Conservation (phyloP, 1,140 invertebrate genomes). For the Littorina saxatilis region DNA sequence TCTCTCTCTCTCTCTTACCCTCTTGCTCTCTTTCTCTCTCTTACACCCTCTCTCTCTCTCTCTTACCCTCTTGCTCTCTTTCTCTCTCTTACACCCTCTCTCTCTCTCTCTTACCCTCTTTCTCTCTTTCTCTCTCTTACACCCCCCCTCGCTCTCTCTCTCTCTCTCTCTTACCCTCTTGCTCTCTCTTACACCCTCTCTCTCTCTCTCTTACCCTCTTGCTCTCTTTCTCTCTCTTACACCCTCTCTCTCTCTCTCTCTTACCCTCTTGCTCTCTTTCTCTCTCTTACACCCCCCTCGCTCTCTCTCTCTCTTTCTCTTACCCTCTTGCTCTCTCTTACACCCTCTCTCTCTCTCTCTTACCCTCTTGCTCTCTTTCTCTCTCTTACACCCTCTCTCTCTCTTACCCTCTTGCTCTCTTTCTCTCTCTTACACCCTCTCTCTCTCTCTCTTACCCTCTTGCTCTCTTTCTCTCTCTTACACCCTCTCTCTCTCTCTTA, state of each 20-base stretch:
- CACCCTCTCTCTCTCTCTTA: constrained; percentile 31
- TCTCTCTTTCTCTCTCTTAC: not conserved
- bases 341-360: not conserved
- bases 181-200: too few relatives aligned
- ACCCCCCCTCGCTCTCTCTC: too few relatives aligned
- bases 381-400: constrained; percentile 19
- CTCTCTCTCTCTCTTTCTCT: too few relatives aligned
- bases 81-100: too few relatives aligned
- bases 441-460: not conserved
- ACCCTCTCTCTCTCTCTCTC: not conserved
- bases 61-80: not conserved
- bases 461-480: too few relatives aligned
- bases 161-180: too few relatives aligned
- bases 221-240: not conserved
- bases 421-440: too few relatives aligned
- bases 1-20: not conserved
- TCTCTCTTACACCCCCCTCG: too few relatives aligned
- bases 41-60: too few relatives aligned
- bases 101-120: not conserved
- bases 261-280: not conserved
- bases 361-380: not conserved
- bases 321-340: too few relatives aligned
- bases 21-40: not conserved
- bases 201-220: not conserved
- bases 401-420: constrained; percentile 9